Percentiles rank a stretch among this genome's conserved stretches.
phyloP scores from a whole-genome alignment of 2,113 vertebrate species.

The Merops nubicus region DNA sequence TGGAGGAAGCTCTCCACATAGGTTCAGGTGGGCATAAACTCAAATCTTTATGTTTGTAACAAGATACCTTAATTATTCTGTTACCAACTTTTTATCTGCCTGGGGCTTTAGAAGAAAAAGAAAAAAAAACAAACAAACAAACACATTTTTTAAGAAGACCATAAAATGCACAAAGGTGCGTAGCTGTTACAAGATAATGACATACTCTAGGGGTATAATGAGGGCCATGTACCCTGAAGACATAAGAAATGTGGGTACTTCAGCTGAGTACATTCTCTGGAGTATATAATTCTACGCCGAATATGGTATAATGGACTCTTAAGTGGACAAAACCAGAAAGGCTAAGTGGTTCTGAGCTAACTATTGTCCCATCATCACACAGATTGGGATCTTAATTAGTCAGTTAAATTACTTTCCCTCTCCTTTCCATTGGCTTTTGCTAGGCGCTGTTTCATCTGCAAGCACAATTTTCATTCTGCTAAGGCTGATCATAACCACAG shows the following conservation, averaged over 20 bases:
- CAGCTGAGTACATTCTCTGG: background rate
- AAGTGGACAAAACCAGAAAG: conserved; percentile 39
- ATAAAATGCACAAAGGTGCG: conserved; percentile 33
- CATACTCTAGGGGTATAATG: conserved; percentile 14
- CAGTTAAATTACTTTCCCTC: conserved; percentile 9
- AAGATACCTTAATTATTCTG: background rate
- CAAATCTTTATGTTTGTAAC: background rate
- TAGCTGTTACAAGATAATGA: conserved; percentile 47
- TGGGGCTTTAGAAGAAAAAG: conserved; percentile 9
- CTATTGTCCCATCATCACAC: background rate
- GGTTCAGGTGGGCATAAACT: background rate
- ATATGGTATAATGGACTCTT: conserved; percentile 28
- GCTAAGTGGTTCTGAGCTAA: conserved; percentile 40
- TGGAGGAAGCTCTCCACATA: background rate
- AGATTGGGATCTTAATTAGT: conserved; percentile 39
- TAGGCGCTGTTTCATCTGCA: background rate
- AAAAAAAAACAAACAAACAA: conserved; percentile 38
- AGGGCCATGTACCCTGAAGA: conserved; percentile 16
- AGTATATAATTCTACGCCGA: conserved; percentile 26
- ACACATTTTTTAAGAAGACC: conserved; percentile 6
- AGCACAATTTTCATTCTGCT: conserved; percentile 15
- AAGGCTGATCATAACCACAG: conserved; percentile 14
- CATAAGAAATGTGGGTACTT: conserved; percentile 26
- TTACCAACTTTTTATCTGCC: background rate
- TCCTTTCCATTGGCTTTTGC: conserved; percentile 2